Percentiles rank a stretch among this genome's conserved stretches.
These are phyloP conservation scores for Tretioscincus oriximinensis DNA, from an alignment of 2,113 vertebrate species.

Conservation along the genomic window DNA sequence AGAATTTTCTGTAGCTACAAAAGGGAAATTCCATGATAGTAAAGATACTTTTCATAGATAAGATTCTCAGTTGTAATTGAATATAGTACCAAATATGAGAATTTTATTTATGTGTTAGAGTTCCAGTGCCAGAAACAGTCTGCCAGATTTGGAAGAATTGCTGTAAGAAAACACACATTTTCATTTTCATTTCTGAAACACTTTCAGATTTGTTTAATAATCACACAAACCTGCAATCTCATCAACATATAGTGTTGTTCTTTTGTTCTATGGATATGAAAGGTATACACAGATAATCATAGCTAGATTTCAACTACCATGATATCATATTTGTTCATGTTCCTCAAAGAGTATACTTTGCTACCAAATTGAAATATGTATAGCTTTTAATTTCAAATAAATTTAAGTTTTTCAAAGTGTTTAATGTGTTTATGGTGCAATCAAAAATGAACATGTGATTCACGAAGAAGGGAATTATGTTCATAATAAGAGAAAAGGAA, in stretches of 20 bases:
- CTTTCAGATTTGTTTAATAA: slow-evolving; percentile 87
- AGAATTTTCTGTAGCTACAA: background rate
- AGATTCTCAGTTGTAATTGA: background rate
- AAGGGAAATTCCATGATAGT: background rate
- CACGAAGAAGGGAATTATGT: slow-evolving; percentile 66
- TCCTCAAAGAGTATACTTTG: slow-evolving; percentile 79
- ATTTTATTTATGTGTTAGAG: background rate
- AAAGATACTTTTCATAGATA: background rate
- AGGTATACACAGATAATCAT: slow-evolving; percentile 10
- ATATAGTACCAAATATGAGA: background rate
- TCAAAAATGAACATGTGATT: slow-evolving; percentile 37
- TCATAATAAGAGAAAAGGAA: slow-evolving; percentile 71
- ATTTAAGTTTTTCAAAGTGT: slow-evolving; percentile 75
- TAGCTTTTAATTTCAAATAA: slow-evolving; percentile 81
- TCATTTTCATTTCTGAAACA: slow-evolving; percentile 74
- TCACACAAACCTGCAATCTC: slow-evolving; percentile 51
- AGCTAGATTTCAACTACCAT: slow-evolving; percentile 41
- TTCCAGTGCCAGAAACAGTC: background rate
- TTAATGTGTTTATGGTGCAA: slow-evolving; percentile 84
- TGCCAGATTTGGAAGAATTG: background rate
- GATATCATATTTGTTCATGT: slow-evolving; percentile 87
- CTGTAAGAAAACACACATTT: background rate
- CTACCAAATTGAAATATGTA: slow-evolving; percentile 81
- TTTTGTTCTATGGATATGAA: slow-evolving; percentile 1
- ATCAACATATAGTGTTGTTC: background rate